Base-by-base conservation (phyloP, 2,113 vertebrate genomes). In the Microcebus griseorufus region DNA sequence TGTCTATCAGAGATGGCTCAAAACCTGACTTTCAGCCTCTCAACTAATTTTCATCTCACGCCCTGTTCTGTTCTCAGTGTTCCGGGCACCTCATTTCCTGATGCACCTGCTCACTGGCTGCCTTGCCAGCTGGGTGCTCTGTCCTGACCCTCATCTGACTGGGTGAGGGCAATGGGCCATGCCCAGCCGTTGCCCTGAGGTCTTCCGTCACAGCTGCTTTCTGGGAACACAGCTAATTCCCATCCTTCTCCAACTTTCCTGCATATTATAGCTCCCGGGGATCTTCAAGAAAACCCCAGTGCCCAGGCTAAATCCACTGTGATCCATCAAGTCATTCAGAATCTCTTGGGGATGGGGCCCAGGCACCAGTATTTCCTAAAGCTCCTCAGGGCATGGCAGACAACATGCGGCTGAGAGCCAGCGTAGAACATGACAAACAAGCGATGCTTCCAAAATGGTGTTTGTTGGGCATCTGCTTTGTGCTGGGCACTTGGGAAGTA, bases 141-240 rank as follows among this genome's bases (percentile, higher is more conserved):
- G 42, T n/a, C 16, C 27, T 60, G 64, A 32, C 3, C 1, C 58
- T 75, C 42, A 1, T 29, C 22, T 67, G 70, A 29, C 18, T 13
- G 14, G 65, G 18, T 22, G 58, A 58, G 18, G 34, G 25, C n/a
- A n/a, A 64, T 7, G 64, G 42, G 22, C 12, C 12, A 9, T 25
- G 20, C 10, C 25, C n/a, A n/a, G 34, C 51, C 14, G 27, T 39
- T 67, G 45, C 6, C n/a, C 17, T 1, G 0, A 0, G 1, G 25
- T 2, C 29, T n/a, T 69, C 69, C 17, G 34, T 27, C 2, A 18
- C 25, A 17, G 6, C 3, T 10, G 11, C 25, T 14, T 69, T 69
- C 42, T 7, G 39, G 29, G 12, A 25, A 64, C 51, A 89, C 8
- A 25, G 39, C 70, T 3, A 12, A 17, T 23, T 51, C 29, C 58